Conservation (phyloP, 1,140 invertebrate genomes). For the Adelges cooleyi region DNA sequence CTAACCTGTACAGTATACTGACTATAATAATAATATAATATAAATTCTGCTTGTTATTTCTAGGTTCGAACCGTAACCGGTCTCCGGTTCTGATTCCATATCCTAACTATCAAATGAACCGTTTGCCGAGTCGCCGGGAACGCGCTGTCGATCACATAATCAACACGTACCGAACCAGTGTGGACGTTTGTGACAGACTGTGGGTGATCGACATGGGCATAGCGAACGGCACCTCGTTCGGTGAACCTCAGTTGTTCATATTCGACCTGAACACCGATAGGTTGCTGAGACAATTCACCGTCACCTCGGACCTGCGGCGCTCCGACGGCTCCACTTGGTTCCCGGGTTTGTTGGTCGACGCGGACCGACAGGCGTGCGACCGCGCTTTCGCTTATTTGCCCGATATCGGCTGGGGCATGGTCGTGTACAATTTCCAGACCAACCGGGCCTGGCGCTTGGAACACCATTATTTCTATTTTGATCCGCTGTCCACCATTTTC, state of each 20-base stretch:
- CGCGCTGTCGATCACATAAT: conserved; percentile 49
- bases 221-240: conserved; percentile 45
- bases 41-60: not conserved
- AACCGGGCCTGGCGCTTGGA: conserved; percentile 61
- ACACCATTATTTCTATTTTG: conserved; percentile 70
- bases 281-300: conserved; percentile 47
- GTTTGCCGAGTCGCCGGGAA: conserved; percentile 32
- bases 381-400: conserved; percentile 61
- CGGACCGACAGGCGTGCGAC: conserved; percentile 51
- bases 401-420: conserved; percentile 57
- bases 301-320: conserved; percentile 50
- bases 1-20: too few relatives aligned
- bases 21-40: too few relatives aligned
- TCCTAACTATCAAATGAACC: conserved; percentile 60
- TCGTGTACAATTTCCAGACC: conserved; percentile 57
- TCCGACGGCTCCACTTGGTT: conserved; percentile 56
- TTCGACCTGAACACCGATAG: conserved; percentile 59
- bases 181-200: conserved; percentile 57
- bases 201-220: conserved; percentile 65
- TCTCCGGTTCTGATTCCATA: conserved; percentile 58
- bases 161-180: conserved; percentile 56
- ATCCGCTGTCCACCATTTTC: conserved; percentile 56
- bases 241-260: conserved; percentile 50
- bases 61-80: conserved; percentile 7
- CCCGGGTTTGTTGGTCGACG: conserved; percentile 61